phyloP scores from a whole-genome alignment of 2,888 invertebrate species.

The Sclerodermus sp. region DNA sequence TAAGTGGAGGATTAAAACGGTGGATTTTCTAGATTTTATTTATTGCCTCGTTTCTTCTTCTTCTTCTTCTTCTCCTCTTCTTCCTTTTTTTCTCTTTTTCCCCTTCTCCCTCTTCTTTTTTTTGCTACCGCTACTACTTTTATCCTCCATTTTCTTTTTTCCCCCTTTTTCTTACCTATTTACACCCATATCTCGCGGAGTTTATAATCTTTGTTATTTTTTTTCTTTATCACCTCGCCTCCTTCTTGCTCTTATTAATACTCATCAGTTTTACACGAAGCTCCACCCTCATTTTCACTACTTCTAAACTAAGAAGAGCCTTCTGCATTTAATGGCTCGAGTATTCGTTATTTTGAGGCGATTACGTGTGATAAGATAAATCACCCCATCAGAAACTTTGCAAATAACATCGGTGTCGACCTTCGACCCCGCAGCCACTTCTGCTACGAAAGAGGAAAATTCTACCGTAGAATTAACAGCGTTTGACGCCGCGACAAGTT shows the following conservation, averaged over 20 bases:
- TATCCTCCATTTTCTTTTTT: no score
- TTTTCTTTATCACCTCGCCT: no score
- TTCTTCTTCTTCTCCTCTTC: constrained; percentile 5
- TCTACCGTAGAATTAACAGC: no score
- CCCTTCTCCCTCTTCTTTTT: no score
- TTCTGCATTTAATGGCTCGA: not conserved
- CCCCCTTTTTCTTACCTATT: not conserved
- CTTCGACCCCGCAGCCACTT: constrained; percentile 1
- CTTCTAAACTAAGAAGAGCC: not conserved
- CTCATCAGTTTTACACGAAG: not conserved
- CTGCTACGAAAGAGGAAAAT: not conserved
- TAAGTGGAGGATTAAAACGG: no score
- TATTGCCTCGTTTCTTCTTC: no score
- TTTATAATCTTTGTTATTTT: no score
- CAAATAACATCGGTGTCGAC: not conserved
- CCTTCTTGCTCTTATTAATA: not conserved
- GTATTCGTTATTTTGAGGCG: not conserved
- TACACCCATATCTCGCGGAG: not conserved
- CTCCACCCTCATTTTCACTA: not conserved
- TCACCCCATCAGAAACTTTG: no score
- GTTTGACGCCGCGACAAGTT: not conserved
- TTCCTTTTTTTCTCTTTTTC: no score
- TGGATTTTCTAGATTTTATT: no score
- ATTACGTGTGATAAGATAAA: no score
- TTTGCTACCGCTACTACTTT: no score